A percentile compares a stretch with the other conserved stretches of the same genome.
Evolutionary conservation across 2,888 invertebrate species (phyloP).

Genomic region (Hetaerina titia): DNA sequence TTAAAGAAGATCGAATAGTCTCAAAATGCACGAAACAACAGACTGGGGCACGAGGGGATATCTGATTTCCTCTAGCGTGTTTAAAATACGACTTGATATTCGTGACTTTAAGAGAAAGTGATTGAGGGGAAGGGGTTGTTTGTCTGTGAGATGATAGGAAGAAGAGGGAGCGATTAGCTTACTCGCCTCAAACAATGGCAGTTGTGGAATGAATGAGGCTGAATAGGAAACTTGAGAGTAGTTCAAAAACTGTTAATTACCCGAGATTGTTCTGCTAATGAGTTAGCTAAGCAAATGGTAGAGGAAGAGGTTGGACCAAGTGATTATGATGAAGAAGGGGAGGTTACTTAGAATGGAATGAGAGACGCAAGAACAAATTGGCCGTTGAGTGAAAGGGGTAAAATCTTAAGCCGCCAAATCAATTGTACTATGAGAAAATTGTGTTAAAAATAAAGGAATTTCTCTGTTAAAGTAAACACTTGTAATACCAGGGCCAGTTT

Average conservation of each 20-base stretch:
- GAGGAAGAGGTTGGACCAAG: neutral
- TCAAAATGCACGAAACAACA: too few relatives aligned
- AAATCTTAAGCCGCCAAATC: too few relatives aligned
- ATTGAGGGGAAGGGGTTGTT: neutral
- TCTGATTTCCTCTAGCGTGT: neutral
- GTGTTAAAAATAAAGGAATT: too few relatives aligned
- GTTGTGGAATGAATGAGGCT: neutral
- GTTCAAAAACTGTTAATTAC: slow-evolving; percentile 31
- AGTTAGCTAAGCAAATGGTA: slow-evolving; percentile 32
- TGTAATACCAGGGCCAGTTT: too few relatives aligned
- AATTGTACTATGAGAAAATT: too few relatives aligned
- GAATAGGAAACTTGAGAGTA: slow-evolving; percentile 8
- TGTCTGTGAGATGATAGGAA: neutral
- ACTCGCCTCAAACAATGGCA: slow-evolving; percentile 4
- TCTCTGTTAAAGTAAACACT: too few relatives aligned
- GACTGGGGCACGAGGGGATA: neutral
- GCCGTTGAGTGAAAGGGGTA: neutral
- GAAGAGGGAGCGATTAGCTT: neutral
- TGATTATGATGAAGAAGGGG: neutral
- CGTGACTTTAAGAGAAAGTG: neutral
- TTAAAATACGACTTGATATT: neutral
- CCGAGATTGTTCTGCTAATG: slow-evolving; percentile 21
- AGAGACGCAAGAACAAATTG: neutral
- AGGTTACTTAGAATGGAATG: neutral
- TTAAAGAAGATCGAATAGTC: too few relatives aligned